phyloP scores from a whole-genome alignment of 2,888 invertebrate species.

The Chelonus formosanus region DNA sequence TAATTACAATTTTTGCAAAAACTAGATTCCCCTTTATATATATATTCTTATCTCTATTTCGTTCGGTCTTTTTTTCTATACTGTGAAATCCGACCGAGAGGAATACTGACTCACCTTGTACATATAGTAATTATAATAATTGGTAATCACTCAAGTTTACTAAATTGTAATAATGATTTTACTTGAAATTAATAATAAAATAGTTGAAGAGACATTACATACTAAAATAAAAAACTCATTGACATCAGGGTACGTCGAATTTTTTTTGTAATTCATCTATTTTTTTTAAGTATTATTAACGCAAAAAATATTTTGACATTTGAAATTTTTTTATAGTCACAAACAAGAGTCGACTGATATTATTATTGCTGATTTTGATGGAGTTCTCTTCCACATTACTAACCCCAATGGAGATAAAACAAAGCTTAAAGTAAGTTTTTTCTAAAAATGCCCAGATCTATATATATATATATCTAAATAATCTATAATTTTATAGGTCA shows the following conservation, averaged over 20 bases:
- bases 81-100: too few relatives aligned
- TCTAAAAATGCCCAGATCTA: too few relatives aligned
- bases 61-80: too few relatives aligned
- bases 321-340: constrained; percentile 72
- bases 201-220: constrained; percentile 95
- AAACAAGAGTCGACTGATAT: constrained; percentile 97
- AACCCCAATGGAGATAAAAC: constrained; percentile 96
- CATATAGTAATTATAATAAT: too few relatives aligned
- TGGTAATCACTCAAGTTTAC: not conserved
- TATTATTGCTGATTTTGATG: constrained; percentile 97
- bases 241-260: too few relatives aligned
- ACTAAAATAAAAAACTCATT: constrained; percentile 93
- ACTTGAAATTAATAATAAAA: constrained; percentile 98
- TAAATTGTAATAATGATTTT: constrained; percentile 79
- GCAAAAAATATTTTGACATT: not conserved
- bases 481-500: constrained; percentile 73
- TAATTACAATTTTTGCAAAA: too few relatives aligned
- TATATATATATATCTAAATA: too few relatives aligned
- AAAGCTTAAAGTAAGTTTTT: constrained; percentile 88
- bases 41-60: too few relatives aligned
- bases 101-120: too few relatives aligned
- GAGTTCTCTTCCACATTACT: constrained; percentile 97
- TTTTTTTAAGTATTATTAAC: too few relatives aligned
- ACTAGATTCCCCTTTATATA: too few relatives aligned
- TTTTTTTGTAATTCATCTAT: too few relatives aligned